Evolutionary conservation across 2,888 invertebrate species (phyloP).

Genomic region (Euplagia quadripunctaria): DNA sequence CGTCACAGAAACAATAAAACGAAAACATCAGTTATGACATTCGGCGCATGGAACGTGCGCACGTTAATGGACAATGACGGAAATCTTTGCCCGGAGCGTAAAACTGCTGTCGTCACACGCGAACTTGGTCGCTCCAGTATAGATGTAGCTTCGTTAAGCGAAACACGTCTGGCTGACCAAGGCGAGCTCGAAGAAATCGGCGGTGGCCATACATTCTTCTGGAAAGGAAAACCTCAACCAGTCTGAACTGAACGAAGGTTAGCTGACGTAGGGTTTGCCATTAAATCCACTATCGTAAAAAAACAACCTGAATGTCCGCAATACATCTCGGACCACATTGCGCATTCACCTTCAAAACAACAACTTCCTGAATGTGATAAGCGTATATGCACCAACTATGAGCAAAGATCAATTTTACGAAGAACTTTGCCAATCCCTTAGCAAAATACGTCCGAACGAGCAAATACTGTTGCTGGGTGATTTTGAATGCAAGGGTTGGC

Average conservation of each 20-base stretch:
- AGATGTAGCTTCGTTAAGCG: too few species aligned
- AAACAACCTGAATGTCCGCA: not conserved
- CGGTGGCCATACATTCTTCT: too few species aligned
- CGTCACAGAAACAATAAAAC: constrained; percentile 3
- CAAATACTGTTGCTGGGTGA: constrained; percentile 4
- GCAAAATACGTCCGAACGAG: not conserved
- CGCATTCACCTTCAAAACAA: not conserved
- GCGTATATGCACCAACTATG: constrained; percentile 10
- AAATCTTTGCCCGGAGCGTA: constrained; percentile 1
- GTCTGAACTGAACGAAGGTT: too few species aligned
- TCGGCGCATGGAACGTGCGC: constrained; percentile 17
- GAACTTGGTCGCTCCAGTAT: too few species aligned
- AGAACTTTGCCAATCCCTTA: not conserved
- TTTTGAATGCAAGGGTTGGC: not conserved
- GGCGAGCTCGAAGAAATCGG: too few species aligned
- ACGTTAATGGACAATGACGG: constrained; percentile 24
- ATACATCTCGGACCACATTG: constrained; percentile 6
- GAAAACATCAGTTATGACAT: not conserved
- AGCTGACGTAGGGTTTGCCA: constrained; percentile 7
- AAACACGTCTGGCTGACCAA: too few species aligned
- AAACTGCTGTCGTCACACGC: too few species aligned
- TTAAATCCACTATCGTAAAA: not conserved
- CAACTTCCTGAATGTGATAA: constrained; percentile 10
- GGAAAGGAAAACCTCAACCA: too few species aligned
- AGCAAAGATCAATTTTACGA: constrained; percentile 6